Evolutionary conservation across 2,888 invertebrate species (phyloP), one percentile per base, ranked within the genome.

Genomic region (Agriopis leucophaearia): DNA sequence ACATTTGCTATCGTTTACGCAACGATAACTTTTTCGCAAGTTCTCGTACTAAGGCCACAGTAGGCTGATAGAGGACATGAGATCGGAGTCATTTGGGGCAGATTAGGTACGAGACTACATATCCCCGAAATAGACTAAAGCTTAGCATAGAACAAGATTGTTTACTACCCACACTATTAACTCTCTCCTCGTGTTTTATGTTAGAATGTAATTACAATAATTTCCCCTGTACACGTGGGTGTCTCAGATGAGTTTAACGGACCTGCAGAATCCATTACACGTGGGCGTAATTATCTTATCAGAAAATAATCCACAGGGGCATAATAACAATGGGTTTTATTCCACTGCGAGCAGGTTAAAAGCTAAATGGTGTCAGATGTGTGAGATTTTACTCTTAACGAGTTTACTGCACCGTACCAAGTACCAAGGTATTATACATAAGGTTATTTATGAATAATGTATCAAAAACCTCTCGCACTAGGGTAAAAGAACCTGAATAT

Each of bases 241-340:
- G 55, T 42, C 42, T 27, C 7, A 38, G 51, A 52, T 13, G 18
- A 42, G 27, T 27, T 42, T 48, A 59, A 59, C 48, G 38, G 27
- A 18, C 9, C 40, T 55, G 18, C 48, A 15, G 38, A 12, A 48
- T 36, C 35, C 16, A n/a, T 12, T 16, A 47, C 10, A 15, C 38
- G 58, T 59, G 48, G 58, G 58, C 12, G 38, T 38, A 12, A 36
- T 57, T 59, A 38, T 48, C 48, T 38, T 38, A 48, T 59, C 58
- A 48, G 47, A 48, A 40, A 47, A 58, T 38, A 48, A 59, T 38
- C 13, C n/a, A 2, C 16, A 45, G 15, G 10, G 10, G 12, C n/a
- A 15, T 45, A 57, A 57, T 57, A 57, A 36, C n/a, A 47, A 35
- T 57, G 35, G 1, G 9, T 47, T 45, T 27, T 12, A 18, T 1